A percentile compares a stretch with the other conserved stretches of the same genome.
Conservation (phyloP, 2,797 vertebrate species). For the Sciaenops ocellatus region DNA sequence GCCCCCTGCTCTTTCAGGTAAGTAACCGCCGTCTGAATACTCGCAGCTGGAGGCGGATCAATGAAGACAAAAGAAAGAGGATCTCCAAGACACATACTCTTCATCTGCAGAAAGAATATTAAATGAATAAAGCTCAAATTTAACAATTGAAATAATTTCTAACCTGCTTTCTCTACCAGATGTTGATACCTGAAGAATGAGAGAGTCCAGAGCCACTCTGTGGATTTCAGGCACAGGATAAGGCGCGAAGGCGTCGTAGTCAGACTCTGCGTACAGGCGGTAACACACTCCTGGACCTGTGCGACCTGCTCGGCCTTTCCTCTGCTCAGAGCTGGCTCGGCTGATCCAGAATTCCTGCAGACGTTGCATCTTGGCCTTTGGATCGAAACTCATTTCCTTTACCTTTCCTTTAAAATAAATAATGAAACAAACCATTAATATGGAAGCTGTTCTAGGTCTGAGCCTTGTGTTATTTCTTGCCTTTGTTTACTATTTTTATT, state of each 20-base stretch:
- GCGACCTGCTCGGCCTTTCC: constrained; percentile 93
- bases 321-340: constrained; percentile 94
- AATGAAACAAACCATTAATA: neutral
- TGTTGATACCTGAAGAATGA: constrained; percentile 90
- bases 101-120: constrained; percentile 86
- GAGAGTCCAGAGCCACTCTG: constrained; percentile 90
- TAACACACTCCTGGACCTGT: constrained; percentile 94
- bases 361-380: constrained; percentile 93
- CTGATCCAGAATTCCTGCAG: constrained; percentile 99
- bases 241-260: constrained; percentile 90
- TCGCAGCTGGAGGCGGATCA: constrained; percentile 90
- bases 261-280: constrained; percentile 92
- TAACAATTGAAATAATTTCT: accelerated
- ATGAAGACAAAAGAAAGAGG: constrained; percentile 92
- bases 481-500: neutral
- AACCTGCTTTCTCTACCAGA: neutral
- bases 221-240: constrained; percentile 95
- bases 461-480: neutral
- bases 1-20: constrained; percentile 94
- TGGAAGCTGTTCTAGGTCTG: neutral
- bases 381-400: constrained; percentile 96
- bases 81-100: constrained; percentile 93
- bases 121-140: neutral
- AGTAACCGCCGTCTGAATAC: constrained; percentile 90
- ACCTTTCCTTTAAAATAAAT: constrained; percentile 88